Evolutionary conservation across 2,888 invertebrate genomes (phyloP).

Genomic region (Steinernema carpocapsae): DNA sequence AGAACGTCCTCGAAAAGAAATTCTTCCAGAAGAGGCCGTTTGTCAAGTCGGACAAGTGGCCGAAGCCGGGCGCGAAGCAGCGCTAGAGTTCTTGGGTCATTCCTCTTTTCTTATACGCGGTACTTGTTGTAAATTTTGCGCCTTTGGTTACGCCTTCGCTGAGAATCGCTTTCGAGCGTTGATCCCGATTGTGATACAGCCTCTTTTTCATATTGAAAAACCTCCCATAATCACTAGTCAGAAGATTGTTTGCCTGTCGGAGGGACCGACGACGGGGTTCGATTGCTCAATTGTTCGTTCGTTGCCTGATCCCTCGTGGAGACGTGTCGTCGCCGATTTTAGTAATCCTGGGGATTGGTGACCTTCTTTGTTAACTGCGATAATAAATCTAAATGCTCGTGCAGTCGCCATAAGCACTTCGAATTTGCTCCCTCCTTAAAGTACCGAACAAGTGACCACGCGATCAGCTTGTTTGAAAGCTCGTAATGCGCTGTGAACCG

Average conservation of each 20-base stretch:
- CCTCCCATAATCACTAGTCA: background rate
- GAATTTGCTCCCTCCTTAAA: slow-evolving; percentile 9
- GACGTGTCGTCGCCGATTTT: too few relatives aligned
- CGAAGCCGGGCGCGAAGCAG: background rate
- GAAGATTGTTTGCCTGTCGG: slow-evolving; percentile 13
- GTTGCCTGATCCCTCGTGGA: too few relatives aligned
- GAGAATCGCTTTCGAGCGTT: background rate
- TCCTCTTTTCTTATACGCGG: slow-evolving; percentile 26
- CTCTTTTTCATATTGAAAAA: slow-evolving; percentile 27
- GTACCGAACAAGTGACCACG: background rate
- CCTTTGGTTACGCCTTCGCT: slow-evolving; percentile 1
- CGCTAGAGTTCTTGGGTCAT: background rate
- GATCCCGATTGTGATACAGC: background rate
- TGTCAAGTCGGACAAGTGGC: slow-evolving; percentile 39
- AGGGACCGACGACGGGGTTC: too few relatives aligned
- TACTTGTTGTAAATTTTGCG: slow-evolving; percentile 17
- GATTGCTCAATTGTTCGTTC: too few relatives aligned
- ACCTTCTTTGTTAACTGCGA: too few relatives aligned
- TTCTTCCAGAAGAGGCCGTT: slow-evolving; percentile 53
- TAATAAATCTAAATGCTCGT: too few relatives aligned
- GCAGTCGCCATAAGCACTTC: background rate
- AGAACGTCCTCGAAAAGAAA: slow-evolving; percentile 43
- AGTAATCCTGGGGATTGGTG: too few relatives aligned
- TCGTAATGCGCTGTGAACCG: slow-evolving; percentile 3
- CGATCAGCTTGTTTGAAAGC: background rate